Percentiles rank a stretch among this genome's conserved stretches.
These are phyloP conservation scores for Typhlomys cinereus DNA, from an alignment of 2,113 vertebrate genomes.

Conservation along the genomic window DNA sequence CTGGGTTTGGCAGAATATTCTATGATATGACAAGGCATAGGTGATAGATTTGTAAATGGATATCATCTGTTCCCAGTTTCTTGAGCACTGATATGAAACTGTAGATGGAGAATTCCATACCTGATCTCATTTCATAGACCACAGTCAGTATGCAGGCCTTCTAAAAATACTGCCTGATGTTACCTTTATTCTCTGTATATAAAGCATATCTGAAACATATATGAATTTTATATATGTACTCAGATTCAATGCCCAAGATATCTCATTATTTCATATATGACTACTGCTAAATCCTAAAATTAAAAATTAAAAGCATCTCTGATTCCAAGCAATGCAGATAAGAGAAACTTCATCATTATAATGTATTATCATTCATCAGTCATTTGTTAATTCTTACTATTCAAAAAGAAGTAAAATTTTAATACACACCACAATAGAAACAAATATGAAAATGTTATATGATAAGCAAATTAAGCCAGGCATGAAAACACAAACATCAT, in stretches of 20 bases:
- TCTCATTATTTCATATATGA: background rate
- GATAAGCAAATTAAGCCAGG: conserved; percentile 33
- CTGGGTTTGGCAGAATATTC: background rate
- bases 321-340: background rate
- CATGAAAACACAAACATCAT: background rate
- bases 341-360: background rate
- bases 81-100: too few species aligned
- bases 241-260: background rate
- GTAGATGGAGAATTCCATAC: background rate
- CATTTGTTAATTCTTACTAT: conserved; percentile 16
- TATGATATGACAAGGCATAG: background rate
- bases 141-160: background rate
- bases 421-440: background rate
- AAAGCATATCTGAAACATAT: background rate
- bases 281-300: background rate
- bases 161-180: background rate
- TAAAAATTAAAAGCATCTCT: background rate
- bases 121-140: background rate
- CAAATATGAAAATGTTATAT: background rate
- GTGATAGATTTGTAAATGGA: background rate
- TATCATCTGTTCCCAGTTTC: background rate
- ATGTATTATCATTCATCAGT: background rate
- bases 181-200: background rate
- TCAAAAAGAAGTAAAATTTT: conserved; percentile 37
- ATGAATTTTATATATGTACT: background rate